These are phyloP conservation scores for Emydoidea blandingii DNA, from an alignment of 2,797 vertebrate genomes.

Conservation along the genomic window DNA sequence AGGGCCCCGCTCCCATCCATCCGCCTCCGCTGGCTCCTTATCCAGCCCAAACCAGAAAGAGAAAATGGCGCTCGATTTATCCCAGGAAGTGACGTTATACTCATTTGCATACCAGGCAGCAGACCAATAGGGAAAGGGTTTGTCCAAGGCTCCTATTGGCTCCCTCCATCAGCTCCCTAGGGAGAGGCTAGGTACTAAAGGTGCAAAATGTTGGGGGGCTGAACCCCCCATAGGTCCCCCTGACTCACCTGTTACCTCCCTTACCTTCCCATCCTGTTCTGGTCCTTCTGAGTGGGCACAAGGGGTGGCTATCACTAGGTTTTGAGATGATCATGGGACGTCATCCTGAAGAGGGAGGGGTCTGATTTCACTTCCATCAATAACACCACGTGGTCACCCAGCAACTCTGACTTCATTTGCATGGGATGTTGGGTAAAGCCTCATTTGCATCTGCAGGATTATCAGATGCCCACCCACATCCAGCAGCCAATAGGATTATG, in stretches of 20 bases:
- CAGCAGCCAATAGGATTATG: slow-evolving; percentile 79
- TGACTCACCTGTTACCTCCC: neutral
- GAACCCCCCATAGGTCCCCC: neutral
- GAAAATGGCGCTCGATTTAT: slow-evolving; percentile 95
- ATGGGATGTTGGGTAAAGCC: slow-evolving; percentile 80
- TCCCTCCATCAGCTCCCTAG: neutral
- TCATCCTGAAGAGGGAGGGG: slow-evolving; percentile 34
- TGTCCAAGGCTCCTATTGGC: slow-evolving; percentile 39
- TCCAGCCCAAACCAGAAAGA: slow-evolving; percentile 82
- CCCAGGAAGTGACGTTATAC: slow-evolving; percentile 89
- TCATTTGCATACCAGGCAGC: slow-evolving; percentile 88
- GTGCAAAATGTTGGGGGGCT: neutral
- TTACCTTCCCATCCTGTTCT: neutral
- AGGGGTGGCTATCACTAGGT: slow-evolving; percentile 68
- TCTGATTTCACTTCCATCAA: slow-evolving; percentile 7
- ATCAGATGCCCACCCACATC: slow-evolving; percentile 81
- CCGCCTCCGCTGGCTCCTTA: slow-evolving; percentile 56
- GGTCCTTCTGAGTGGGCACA: neutral
- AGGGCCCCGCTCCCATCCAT: slow-evolving; percentile 41
- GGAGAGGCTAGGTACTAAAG: neutral
- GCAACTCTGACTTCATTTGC: slow-evolving; percentile 57
- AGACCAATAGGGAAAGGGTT: slow-evolving; percentile 85
- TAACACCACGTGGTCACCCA: slow-evolving; percentile 74
- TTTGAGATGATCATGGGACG: neutral
- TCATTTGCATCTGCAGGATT: neutral